Evolutionary conservation across 1,140 invertebrate genomes (phyloP), one percentile per base, ranked within the genome.

Genomic region (Scaptomyza hsui): DNA sequence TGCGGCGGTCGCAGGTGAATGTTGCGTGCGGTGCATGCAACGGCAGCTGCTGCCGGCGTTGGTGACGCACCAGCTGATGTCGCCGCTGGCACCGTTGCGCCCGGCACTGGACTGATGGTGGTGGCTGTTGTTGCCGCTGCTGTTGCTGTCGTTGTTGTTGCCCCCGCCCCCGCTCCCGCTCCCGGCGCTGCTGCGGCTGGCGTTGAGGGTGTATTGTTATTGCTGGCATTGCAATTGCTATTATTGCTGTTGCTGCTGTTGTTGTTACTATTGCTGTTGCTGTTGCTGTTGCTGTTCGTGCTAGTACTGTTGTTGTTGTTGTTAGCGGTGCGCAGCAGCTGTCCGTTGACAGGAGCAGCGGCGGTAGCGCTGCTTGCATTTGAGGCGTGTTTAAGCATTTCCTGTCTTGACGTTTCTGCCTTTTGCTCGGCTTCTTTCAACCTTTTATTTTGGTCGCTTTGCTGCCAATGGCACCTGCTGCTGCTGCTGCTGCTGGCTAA

Each of bases 1-100:
- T 85, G 80, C 19, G 80, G 89, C 41, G 90, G 90, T 57, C 90
- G 75, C 68, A 89, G 67, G 72, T 91, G 90, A 41, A 91, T 89
- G 42, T 77, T 83, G 71, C 89, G 89, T 67, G 82, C 81, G 15
- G 83, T 79, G 42, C 59, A 82, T 0, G 89, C 78, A 32, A 90
- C 69, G 15, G 89, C 80, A 55, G 75, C 89, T 45, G 80, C 80
- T 45, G 74, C 70, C 7, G 82, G 77, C 9, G 77, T 80, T 13
- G 81, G 72, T 2, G 81, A 77, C 7, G 71, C 62, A n/a, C 39
- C 78, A 12, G 24, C 67, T 6, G 48, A 49, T n/a, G 57, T 18
- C 18, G 63, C 16, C 19, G 39, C 18, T 13, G 45, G 51, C 7
- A 39, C 13, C 32, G 37, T 18, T 37, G 12, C 44, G 13, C 13